Percentiles rank a stretch among this genome's conserved stretches.
Evolutionary conservation across 2,113 vertebrate genomes (phyloP).

Genomic region (Microtus richardsoni): DNA sequence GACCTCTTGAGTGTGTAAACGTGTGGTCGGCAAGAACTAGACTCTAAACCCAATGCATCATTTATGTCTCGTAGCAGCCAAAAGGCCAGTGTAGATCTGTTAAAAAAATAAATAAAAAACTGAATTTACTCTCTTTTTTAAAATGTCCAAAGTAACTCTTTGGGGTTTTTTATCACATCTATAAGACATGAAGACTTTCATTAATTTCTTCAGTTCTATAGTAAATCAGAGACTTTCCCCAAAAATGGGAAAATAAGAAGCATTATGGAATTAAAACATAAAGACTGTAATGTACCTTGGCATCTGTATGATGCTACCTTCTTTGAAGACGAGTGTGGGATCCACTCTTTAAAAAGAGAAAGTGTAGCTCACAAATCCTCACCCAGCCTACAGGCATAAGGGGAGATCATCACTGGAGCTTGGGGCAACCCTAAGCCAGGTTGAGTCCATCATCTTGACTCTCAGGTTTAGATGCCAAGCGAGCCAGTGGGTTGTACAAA

Average conservation of each 20-base stretch:
- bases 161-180: slow-evolving; percentile 62
- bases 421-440: slow-evolving; percentile 54
- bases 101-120: background rate
- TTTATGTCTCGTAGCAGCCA: background rate
- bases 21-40: background rate
- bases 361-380: slow-evolving; percentile 74
- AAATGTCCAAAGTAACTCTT: slow-evolving; percentile 43
- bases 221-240: slow-evolving; percentile 61
- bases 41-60: background rate
- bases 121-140: slow-evolving; percentile 8
- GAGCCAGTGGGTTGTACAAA: slow-evolving; percentile 74
- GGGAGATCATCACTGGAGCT: slow-evolving; percentile 62
- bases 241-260: slow-evolving; percentile 34
- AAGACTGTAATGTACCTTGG: slow-evolving; percentile 52
- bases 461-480: slow-evolving; percentile 56
- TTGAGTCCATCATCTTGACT: slow-evolving; percentile 74
- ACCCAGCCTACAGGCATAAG: slow-evolving; percentile 76
- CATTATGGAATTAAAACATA: slow-evolving; percentile 68
- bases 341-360: slow-evolving; percentile 80
- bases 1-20: background rate
- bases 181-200: slow-evolving; percentile 53
- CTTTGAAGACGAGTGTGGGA: slow-evolving; percentile 72
- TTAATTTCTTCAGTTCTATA: background rate
- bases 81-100: background rate
- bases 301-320: slow-evolving; percentile 4